A percentile compares a stretch with the other conserved stretches of the same genome.
Conservation (phyloP, 2,113 vertebrate species). For the Marmota flaviventris region DNA sequence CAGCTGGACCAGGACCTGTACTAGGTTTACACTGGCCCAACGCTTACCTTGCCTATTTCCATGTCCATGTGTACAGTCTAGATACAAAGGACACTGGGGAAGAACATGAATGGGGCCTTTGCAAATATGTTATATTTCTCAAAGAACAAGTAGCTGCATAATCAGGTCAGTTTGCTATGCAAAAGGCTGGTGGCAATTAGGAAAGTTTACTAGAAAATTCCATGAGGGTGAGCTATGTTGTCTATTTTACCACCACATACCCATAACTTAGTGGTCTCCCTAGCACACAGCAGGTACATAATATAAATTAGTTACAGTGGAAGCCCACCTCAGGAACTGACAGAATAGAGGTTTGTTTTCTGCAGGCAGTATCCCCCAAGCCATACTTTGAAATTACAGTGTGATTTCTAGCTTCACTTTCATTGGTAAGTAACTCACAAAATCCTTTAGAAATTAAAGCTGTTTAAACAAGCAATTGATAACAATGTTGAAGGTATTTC, state of each 20-base stretch:
- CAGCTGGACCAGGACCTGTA: neutral
- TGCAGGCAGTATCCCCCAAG: neutral
- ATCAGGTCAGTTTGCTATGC: neutral
- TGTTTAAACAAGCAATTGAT: slow-evolving; percentile 31
- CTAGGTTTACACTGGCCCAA: neutral
- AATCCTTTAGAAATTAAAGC: slow-evolving; percentile 56
- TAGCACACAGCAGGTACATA: neutral
- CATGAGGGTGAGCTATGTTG: neutral
- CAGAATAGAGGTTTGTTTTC: neutral
- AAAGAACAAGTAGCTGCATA: neutral
- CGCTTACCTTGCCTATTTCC: neutral
- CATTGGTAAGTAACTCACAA: slow-evolving; percentile 42
- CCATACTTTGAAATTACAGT: slow-evolving; percentile 46
- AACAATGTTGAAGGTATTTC: slow-evolving; percentile 37
- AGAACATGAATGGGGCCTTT: neutral
- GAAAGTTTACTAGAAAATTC: slow-evolving; percentile 3
- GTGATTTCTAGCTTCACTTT: slow-evolving; percentile 68
- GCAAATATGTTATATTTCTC: neutral
- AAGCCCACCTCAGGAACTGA: slow-evolving; percentile 3
- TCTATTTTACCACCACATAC: neutral
- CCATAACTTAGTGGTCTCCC: neutral
- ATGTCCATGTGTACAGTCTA: neutral
- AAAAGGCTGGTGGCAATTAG: neutral
- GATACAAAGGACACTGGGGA: neutral
- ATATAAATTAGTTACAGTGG: neutral